Conservation (phyloP, 2,113 vertebrate genomes). For the human (Homo sapiens) region GRCh38 chr11:46536001-46536500, state of each 20-base stretch:
- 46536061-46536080: not conserved
- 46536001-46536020: not conserved
- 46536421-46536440: not conserved
- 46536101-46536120: constrained; percentile 29
- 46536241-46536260: not conserved
- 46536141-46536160: not conserved
- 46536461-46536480: not conserved
- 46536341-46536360: not conserved
- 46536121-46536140: not conserved
- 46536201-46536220: not conserved
- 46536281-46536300: not conserved
- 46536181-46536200: not conserved
- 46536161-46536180: constrained; percentile 7
- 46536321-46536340: not conserved
- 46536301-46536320: not conserved
- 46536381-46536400: not conserved
- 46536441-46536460: not conserved
- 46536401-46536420: not conserved
- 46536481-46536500: not conserved
- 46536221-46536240: not conserved
- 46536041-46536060: not conserved
- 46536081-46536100: not conserved
- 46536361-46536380: not conserved
- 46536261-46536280: not conserved
- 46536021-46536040: not conserved